phyloP scores from a whole-genome alignment of 53 echinoderm and acorn worm species.

The Stichopus horrens region DNA sequence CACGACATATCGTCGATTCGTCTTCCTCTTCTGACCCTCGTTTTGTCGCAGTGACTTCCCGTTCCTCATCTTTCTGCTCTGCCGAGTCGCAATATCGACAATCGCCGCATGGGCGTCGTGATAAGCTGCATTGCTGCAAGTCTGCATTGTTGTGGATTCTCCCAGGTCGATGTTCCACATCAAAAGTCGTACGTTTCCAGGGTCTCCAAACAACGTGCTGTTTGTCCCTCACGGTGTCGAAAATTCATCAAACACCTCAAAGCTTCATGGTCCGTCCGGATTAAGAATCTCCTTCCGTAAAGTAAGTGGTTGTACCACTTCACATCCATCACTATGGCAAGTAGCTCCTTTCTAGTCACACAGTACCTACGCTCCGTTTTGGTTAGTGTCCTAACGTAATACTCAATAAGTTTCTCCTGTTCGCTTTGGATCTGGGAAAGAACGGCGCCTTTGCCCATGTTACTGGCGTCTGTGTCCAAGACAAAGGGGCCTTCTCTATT shows the following conservation, averaged over 20 bases:
- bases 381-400: constrained; percentile 3
- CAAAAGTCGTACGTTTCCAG: too few species aligned
- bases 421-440: constrained; percentile 8
- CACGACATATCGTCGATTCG: too few species aligned
- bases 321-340: neutral
- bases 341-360: constrained; percentile 12
- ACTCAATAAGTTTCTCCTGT: neutral
- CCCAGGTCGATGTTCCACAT: neutral
- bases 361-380: constrained; percentile 27
- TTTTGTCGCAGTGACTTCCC: too few species aligned
- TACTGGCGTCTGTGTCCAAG: constrained; percentile 33
- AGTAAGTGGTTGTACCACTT: constrained; percentile 3
- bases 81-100: too few species aligned
- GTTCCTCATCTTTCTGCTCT: too few species aligned
- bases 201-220: too few species aligned
- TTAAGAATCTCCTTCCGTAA: neutral
- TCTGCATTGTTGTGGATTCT: neutral
- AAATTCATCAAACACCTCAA: too few species aligned
- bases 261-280: too few species aligned
- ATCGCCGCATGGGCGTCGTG: neutral
- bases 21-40: too few species aligned
- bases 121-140: neutral
- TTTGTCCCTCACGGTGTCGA: too few species aligned
- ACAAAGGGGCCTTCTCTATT: constrained; percentile 16
- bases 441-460: constrained; percentile 3